Evolutionary conservation across 2,113 vertebrate genomes (phyloP), one percentile per base, ranked within the genome.

Genomic region (Dicrurus megarhynchus): DNA sequence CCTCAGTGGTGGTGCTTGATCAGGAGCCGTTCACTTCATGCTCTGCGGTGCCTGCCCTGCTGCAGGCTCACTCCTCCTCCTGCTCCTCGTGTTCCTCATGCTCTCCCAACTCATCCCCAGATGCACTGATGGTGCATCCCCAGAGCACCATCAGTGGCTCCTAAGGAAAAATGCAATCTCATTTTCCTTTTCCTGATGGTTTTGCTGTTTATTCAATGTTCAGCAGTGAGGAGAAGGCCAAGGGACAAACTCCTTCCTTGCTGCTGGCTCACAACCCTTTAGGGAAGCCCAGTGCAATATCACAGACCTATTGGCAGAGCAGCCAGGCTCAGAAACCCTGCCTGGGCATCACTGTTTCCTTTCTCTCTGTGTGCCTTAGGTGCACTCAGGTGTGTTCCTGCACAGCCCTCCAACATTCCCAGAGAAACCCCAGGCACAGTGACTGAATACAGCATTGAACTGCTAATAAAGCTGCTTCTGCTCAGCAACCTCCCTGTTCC

Each of bases 281-380:
- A 12, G 73, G 64, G 64, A 20, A 89, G 15, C 33, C 7, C 64
- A 59, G 64, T 3, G 2, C 6, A 33, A 3, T 5, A 50, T 9
- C 37, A 44, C 11, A 11, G 2, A 65, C 1, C 8, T 22, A 10
- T 0, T 0, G 0, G 19, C 11, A 27, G n/a, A 23, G 22, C 33
- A 57, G 21, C 16, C 56, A 7, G 47, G 33, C 79, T 77, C 35
- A 15, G 50, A 41, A 65, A 15, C 13, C 21, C 23, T 9, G 1
- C 47, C 24, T 1, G 1, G 10, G 14, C 15, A 13, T 2, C 23
- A 32, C 35, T 61, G 11, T 42, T 53, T 41, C 50, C 11, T 37
- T 78, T 30, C 53, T 30, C 49, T 50, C 23, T 30, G 8, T 8
- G 21, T 21, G 6, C 32, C 13, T 19, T 10, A 20, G 42, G 18